Evolutionary conservation across 2,797 vertebrate species (phyloP).

Genomic region (Jordanella pulchra): DNA sequence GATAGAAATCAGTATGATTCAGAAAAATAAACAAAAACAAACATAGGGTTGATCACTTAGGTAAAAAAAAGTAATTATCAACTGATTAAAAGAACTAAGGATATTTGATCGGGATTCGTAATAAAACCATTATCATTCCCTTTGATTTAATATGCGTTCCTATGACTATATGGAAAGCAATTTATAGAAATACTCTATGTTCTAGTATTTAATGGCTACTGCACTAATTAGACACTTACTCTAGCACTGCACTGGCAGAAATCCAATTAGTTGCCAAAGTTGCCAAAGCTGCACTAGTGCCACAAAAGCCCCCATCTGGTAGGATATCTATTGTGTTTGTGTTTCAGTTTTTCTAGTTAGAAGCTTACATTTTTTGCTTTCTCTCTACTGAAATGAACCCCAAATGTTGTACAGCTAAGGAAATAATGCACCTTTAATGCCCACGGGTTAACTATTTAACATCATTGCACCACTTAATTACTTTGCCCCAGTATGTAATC

Average conservation of each 20-base stretch:
- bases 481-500: background rate
- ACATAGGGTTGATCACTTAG: background rate
- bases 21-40: background rate
- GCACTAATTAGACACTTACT: background rate
- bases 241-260: background rate
- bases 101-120: background rate
- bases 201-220: background rate
- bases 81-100: background rate
- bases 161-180: conserved; percentile 23
- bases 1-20: background rate
- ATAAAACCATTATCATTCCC: background rate
- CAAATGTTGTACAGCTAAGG: too few relatives aligned
- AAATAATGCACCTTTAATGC: too few relatives aligned
- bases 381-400: too few relatives aligned
- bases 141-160: conserved; percentile 7
- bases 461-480: background rate
- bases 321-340: too few relatives aligned
- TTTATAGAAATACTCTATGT: background rate
- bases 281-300: too few relatives aligned
- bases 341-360: too few relatives aligned
- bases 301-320: too few relatives aligned
- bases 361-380: too few relatives aligned
- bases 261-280: too few relatives aligned
- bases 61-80: background rate
- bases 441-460: background rate